Base-by-base conservation (phyloP, 2,113 vertebrate genomes). In the Anarhynchus alexandrinus region DNA sequence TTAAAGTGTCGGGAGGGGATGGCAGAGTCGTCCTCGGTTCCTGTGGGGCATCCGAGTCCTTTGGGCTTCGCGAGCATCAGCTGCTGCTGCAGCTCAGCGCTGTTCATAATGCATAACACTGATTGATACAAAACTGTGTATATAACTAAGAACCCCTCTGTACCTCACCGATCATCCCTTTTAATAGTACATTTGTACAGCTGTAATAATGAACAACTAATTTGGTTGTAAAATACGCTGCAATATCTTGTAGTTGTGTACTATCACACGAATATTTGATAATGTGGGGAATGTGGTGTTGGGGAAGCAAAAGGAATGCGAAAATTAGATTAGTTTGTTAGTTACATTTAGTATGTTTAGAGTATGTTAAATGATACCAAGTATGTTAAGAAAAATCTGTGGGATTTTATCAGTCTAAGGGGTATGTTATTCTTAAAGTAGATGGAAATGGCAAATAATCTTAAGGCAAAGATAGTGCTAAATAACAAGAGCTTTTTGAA, bases 31-130 rank as follows among this genome's bases (percentile, higher is more conserved):
- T 42, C 9, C 2, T 6, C 1, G 2, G 25, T 73, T 88, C n/a
- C 58, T 26, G 0, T 12, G 71, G 58, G 66, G 17, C 49, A 40
- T 26, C 5, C 1, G 11, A 77, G 34, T 59, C 65, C 59, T 85
- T 81, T 49, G 59, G 73, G 52, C 40, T 74, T 12, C 9, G 21
- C 3, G 21, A 81, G 49, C 91, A 59, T 64, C 70, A 13, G 0
- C 15, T 47, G 73, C 42, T 57, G 64, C 40, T 76, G 84, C 72
- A 38, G 54, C 55, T 51, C 54, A 61, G 45, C 59, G 11, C 21
- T 4, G 27, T 22, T 54, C 27, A 0, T 26, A 11, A 23, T 3
- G 0, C 30, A 0, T 10, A 32, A 29, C 14, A 36, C 19, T 11
- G 54, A 36, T 5, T 52, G 40, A 11, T 45, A 8, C 10, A 18